Evolutionary conservation across 1,140 invertebrate species (phyloP).

Genomic region (Nasonia longicornis): DNA sequence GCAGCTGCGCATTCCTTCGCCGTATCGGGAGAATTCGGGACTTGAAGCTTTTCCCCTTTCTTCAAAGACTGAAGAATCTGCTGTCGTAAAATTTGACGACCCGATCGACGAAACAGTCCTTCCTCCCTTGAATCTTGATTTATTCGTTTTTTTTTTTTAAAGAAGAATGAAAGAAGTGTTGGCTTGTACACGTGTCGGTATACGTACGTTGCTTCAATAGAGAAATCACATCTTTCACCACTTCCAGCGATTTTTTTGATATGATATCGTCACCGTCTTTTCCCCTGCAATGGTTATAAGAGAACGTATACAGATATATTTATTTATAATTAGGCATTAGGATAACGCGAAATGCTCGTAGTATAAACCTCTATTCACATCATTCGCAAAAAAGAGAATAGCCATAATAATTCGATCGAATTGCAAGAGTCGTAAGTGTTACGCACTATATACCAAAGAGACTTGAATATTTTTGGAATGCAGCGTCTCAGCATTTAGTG

Average conservation of each 20-base stretch:
- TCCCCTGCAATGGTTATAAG: constrained; percentile 33
- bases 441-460: background rate
- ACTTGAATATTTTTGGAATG: constrained; percentile 16
- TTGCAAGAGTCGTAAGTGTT: background rate
- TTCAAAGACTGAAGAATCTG: constrained; percentile 54
- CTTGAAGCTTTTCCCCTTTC: constrained; percentile 53
- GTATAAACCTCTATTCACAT: no score
- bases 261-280: constrained; percentile 56
- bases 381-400: no score
- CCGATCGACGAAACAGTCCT: constrained; percentile 55
- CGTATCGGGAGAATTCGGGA: constrained; percentile 46
- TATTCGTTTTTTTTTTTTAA: background rate
- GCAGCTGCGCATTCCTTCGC: constrained; percentile 63
- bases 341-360: no score
- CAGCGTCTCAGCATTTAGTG: constrained; percentile 6
- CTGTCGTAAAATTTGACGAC: constrained; percentile 50
- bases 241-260: constrained; percentile 56
- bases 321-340: no score
- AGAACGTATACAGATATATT: no score
- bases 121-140: constrained; percentile 57
- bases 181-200: background rate
- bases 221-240: constrained; percentile 54
- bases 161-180: background rate
- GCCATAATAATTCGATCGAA: no score
- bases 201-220: constrained; percentile 56